Conservation (phyloP, 2,888 invertebrate genomes). For the Yponomeuta sedellus region DNA sequence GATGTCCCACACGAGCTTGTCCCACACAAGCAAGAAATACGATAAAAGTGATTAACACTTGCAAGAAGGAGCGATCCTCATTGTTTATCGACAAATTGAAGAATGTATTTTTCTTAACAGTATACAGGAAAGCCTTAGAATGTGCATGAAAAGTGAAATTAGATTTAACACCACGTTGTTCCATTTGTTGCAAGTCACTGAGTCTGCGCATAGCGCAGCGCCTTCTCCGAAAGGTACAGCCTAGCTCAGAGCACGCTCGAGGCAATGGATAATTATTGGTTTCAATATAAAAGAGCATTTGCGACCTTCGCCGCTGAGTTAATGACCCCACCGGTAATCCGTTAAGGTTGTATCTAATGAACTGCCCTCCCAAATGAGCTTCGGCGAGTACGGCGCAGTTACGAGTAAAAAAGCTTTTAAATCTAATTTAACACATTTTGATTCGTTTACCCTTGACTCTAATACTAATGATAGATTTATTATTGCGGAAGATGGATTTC, state of each 20-base stretch:
- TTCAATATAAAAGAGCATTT: slow-evolving; percentile 9
- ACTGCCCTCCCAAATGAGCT: slow-evolving; percentile 5
- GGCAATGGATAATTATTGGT: slow-evolving; percentile 12
- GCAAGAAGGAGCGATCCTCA: no score
- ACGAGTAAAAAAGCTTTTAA: not conserved
- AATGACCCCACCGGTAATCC: slow-evolving; percentile 13
- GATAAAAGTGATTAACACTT: no score
- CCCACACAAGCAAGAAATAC: no score
- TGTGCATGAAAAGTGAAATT: not conserved
- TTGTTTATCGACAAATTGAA: no score
- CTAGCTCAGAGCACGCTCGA: not conserved
- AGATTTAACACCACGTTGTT: not conserved
- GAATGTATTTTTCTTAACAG: no score
- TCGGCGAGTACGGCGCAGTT: not conserved
- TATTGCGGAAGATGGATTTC: not conserved
- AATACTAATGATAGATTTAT: slow-evolving; percentile 8
- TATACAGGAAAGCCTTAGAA: no score
- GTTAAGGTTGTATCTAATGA: slow-evolving; percentile 8
- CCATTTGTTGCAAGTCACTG: not conserved
- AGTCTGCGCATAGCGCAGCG: not conserved
- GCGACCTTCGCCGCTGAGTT: slow-evolving; percentile 9
- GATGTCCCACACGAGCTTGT: no score
- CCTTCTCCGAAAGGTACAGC: not conserved
- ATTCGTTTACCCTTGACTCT: slow-evolving; percentile 9
- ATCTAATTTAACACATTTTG: not conserved